phyloP scores from a whole-genome alignment of 2,888 invertebrate species.

The Chrysolina haemoptera region DNA sequence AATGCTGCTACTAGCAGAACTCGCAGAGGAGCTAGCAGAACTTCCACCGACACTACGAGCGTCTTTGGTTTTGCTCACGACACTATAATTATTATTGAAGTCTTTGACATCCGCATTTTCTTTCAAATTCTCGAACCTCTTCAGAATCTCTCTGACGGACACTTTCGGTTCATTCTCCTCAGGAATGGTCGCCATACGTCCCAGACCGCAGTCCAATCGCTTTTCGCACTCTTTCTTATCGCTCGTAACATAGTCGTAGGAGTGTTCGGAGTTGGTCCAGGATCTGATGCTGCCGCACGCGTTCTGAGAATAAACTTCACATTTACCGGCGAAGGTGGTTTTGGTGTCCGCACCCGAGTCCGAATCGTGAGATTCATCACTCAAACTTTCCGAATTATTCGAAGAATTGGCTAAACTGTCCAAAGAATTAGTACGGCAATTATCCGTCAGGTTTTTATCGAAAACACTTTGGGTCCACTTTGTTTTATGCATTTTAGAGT shows the following conservation, averaged over 20 bases:
- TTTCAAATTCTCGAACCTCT: slow-evolving; percentile 79
- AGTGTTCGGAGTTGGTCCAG: slow-evolving; percentile 61
- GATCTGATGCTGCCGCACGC: slow-evolving; percentile 62
- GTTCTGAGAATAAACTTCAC: slow-evolving; percentile 66
- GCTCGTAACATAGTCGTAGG: slow-evolving; percentile 57
- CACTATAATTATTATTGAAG: slow-evolving; percentile 42
- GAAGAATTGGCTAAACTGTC: slow-evolving; percentile 81
- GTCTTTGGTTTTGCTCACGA: slow-evolving; percentile 39
- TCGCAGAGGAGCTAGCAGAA: slow-evolving; percentile 34
- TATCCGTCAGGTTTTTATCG: slow-evolving; percentile 52
- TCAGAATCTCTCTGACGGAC: slow-evolving; percentile 86
- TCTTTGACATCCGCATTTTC: slow-evolving; percentile 62
- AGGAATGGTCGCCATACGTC: slow-evolving; percentile 84
- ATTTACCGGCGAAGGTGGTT: slow-evolving; percentile 65
- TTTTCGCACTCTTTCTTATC: slow-evolving; percentile 55
- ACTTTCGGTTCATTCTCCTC: slow-evolving; percentile 88
- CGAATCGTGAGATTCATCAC: slow-evolving; percentile 75
- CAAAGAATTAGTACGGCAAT: slow-evolving; percentile 73
- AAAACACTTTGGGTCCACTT: slow-evolving; percentile 56
- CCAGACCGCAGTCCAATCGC: slow-evolving; percentile 46
- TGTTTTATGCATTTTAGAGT: slow-evolving; percentile 54
- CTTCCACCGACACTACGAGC: slow-evolving; percentile 35
- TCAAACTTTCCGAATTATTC: slow-evolving; percentile 75
- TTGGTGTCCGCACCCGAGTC: slow-evolving; percentile 77
- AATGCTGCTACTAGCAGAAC: slow-evolving; percentile 31